Base-by-base conservation (phyloP, 2,113 vertebrate genomes). In the Corythaixoides concolor region DNA sequence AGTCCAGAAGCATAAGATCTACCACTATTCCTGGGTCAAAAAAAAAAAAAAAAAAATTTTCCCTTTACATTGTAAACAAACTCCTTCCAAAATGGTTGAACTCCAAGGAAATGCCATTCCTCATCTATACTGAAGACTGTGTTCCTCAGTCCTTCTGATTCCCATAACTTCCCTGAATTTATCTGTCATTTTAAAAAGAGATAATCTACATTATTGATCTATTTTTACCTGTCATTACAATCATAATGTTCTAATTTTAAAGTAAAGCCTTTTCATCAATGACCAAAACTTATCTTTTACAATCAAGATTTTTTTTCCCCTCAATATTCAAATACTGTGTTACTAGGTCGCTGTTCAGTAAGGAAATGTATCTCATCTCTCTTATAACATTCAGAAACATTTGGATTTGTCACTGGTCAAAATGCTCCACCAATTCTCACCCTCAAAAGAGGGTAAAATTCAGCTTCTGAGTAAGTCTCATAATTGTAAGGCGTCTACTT, bases 41-140 rank as follows among this genome's bases (percentile, higher is more conserved):
- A 75, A 43, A 37, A 4, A n/a, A n/a, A 64, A 58, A 85, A 75
- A 0, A 0, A 35, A 4, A 0, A 0, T 68, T 45, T 59, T 55
- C 50, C 33, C 30, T n/a, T 75, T 69, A 77, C 7, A 13, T 12
- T 9, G 24, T 30, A 58, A 11, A 53, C 1, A 3, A 74, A 63
- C 16, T 52, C 27, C 59, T 37, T 78, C 15, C 19, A 59, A 87
- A 87, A 90, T 22, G 28, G 32, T 1, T 59, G 32, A 89, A 39
- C 39, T 50, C 73, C 3, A 18, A 81, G 33, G 5, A 95, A 88
- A 85, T 45, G 21, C 9, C 27, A 75, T 59, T 87, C 20, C 56
- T 85, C 33, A 49, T 50, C 41, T 62, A 28, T 30, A 85, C 24
- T 27, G 24, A 33, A 74, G 9, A 90, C 22, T n/a, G 3, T 50